Evolutionary conservation across 2,797 vertebrate genomes (phyloP).

Genomic region (Spinus pinus): DNA sequence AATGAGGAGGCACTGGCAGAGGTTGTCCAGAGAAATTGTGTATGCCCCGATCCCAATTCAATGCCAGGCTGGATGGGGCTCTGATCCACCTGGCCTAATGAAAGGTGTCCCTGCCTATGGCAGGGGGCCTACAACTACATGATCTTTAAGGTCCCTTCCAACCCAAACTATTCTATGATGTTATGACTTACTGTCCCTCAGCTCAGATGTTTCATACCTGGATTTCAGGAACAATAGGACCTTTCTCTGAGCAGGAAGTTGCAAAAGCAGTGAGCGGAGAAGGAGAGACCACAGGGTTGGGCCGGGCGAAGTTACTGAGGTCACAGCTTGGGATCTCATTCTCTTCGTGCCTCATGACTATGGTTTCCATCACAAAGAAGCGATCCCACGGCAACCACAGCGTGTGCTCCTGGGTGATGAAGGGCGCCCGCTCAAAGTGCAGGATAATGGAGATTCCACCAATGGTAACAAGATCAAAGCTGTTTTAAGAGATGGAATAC

Average conservation of each 20-base stretch:
- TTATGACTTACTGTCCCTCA: not conserved
- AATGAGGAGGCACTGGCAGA: not conserved
- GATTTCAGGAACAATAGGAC: conserved; percentile 93
- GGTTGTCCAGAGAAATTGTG: not conserved
- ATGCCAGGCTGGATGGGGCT: rapidly evolving
- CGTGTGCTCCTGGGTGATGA: conserved; percentile 97
- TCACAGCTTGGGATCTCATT: conserved; percentile 99
- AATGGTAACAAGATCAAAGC: conserved; percentile 94
- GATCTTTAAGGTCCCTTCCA: not conserved
- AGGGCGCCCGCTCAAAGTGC: conserved; percentile 93
- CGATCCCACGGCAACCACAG: conserved; percentile 97
- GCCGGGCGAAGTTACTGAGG: conserved; percentile 92
- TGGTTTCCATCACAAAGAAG: conserved; percentile 98
- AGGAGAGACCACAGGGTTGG: conserved; percentile 88
- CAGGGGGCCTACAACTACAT: not conserved
- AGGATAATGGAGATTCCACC: conserved; percentile 91
- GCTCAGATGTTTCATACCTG: conserved; percentile 78
- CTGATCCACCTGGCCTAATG: not conserved
- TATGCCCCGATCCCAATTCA: not conserved
- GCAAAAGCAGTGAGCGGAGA: conserved; percentile 92
- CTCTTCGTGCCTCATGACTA: conserved; percentile 96
- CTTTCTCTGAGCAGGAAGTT: conserved; percentile 88
- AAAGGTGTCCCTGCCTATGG: not conserved
- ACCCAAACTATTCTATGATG: not conserved
- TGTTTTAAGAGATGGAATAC: conserved; percentile 66